Base-by-base conservation (phyloP, 2,797 vertebrate genomes). In the Nyctibius grandis region DNA sequence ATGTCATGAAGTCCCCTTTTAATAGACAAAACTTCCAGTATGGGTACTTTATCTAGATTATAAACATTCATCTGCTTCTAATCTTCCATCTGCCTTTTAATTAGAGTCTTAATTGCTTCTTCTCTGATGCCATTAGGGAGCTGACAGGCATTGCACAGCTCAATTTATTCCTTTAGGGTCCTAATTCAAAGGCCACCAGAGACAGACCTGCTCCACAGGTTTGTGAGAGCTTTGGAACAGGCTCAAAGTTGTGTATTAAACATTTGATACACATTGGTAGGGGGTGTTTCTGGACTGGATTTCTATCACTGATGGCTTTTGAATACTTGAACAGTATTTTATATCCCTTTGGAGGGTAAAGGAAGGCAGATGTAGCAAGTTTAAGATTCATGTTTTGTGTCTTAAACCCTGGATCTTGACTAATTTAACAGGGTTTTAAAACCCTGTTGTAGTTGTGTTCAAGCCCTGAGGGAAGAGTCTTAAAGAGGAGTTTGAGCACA, bases 21-120 rank as follows among this genome's bases (percentile, higher is more conserved):
- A 50, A 38, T 3, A 65, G n/a, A 56, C 44, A 19, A 78, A 92
- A 36, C 9, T 68, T 72, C 38, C 50, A 74, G 9, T 60, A 78
- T 54, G 45, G 34, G 12, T 16, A 36, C 17, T 87, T 92, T 33
- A 40, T 70, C 65, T 47, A 18, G 12, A 70, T 75, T 70, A 89
- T 45, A 83, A 89, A 82, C 57, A 23, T 14, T 36, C 79, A 84
- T 45, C 59, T 88, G 61, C 59, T 76, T 64, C 63, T 90, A 74
- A 82, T 76, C 83, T 87, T 40, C 65, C 22, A 26, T 75, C 80
- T 87, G 15, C 33, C 50, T 92, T 79, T 77, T 89, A 89, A 92
- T 91, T 95, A 69, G 80, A 72, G 31, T 54, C 50, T 61, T 94
- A 95, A 95, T 87, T 90, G 50, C 44, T 84, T 57, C 38, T 89